Conservation (phyloP, 2,797 vertebrate genomes). For the Microcaecilia unicolor region DNA sequence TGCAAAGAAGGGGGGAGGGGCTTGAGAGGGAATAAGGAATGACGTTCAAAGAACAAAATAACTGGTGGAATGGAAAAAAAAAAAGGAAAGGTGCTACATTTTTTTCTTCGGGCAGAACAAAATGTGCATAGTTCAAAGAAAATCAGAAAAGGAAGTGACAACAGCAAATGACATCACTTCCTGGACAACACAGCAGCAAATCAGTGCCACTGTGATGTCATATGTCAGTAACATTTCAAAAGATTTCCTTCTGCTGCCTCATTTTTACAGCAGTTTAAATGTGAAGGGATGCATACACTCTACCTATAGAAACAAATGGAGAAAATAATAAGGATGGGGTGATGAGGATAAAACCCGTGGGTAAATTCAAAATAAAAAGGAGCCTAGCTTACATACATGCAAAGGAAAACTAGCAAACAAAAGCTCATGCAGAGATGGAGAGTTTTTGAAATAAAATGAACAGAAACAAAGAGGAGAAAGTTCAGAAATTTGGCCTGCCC, state of each 20-base stretch:
- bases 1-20: slow-evolving; percentile 13
- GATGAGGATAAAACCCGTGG: slow-evolving; percentile 38
- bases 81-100: not conserved
- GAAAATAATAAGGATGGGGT: not conserved
- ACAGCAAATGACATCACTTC: slow-evolving; percentile 34
- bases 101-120: slow-evolving; percentile 31
- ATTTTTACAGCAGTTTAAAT: slow-evolving; percentile 19
- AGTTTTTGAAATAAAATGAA: slow-evolving; percentile 24
- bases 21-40: too few species aligned
- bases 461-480: slow-evolving; percentile 72
- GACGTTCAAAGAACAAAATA: too few species aligned
- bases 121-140: slow-evolving; percentile 35
- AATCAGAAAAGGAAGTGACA: slow-evolving; percentile 26
- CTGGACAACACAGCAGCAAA: slow-evolving; percentile 24
- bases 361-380: too few species aligned
- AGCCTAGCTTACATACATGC: too few species aligned
- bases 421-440: slow-evolving; percentile 46
- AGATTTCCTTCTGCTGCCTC: too few species aligned
- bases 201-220: slow-evolving; percentile 24
- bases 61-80: not conserved
- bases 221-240: slow-evolving; percentile 24
- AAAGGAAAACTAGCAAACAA: slow-evolving; percentile 53
- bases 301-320: too few species aligned
- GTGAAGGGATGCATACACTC: too few species aligned
- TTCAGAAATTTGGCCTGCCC: slow-evolving; percentile 47